Conservation (phyloP, 37 sponge, comb jelly and placozoan genomes). For the Mnemiopsis leidyi region DNA sequence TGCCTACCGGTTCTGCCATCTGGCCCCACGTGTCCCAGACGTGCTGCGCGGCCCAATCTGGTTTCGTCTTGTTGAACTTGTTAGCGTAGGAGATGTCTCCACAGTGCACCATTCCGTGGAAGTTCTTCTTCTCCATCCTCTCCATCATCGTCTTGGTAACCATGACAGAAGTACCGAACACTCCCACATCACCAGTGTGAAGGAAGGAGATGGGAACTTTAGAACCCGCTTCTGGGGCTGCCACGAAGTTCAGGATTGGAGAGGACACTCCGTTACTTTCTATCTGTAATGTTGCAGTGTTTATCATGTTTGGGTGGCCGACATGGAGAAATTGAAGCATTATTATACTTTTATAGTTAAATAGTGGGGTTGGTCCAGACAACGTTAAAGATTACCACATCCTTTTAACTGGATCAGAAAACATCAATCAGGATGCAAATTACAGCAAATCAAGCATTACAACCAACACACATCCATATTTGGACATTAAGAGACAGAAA, state of each 20-base stretch:
- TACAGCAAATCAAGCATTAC: no score
- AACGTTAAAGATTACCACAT: no score
- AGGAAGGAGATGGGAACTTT: conserved; percentile 9
- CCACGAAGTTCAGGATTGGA: background rate
- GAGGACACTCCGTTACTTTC: conserved; percentile 28
- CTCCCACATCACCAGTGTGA: conserved; percentile 6
- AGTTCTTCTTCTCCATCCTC: conserved; percentile 9
- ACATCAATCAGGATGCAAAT: no score
- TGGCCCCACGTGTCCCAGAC: conserved; percentile 69
- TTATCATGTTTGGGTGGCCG: no score
- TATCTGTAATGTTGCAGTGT: conserved; percentile 3
- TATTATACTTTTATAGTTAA: no score
- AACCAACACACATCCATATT: no score
- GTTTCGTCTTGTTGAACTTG: background rate
- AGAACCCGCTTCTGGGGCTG: conserved; percentile 6
- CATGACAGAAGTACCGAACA: conserved; percentile 16
- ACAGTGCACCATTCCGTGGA: conserved; percentile 63
- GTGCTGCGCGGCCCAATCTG: conserved; percentile 2
- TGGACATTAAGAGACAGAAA: no score
- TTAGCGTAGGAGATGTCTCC: conserved; percentile 66
- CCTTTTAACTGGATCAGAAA: no score
- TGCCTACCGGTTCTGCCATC: conserved; percentile 64
- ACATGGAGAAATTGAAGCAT: no score
- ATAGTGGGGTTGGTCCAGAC: no score
- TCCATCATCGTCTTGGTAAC: conserved; percentile 28